Conservation (phyloP, 1,140 invertebrate genomes). For the Drosophila ohnishii region DNA sequence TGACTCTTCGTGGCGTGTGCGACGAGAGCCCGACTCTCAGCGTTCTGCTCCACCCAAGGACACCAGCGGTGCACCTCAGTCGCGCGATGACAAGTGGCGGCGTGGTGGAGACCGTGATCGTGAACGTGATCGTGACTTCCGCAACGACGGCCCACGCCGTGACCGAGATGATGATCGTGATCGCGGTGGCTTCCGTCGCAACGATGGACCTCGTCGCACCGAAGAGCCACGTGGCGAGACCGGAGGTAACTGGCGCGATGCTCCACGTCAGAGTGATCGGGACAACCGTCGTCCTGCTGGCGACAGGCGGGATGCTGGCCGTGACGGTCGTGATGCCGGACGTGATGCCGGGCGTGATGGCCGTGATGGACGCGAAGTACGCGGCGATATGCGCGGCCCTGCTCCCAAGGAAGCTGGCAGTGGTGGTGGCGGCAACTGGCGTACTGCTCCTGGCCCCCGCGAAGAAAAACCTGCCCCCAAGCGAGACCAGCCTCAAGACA, state of each 20-base stretch:
- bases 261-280: conserved; percentile 67
- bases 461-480: conserved; percentile 73
- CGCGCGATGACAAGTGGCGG: conserved; percentile 65
- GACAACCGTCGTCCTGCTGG: conserved; percentile 73
- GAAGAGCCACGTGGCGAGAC: conserved; percentile 83
- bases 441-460: conserved; percentile 68
- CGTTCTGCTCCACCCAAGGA: conserved; percentile 43
- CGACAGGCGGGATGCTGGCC: conserved; percentile 62
- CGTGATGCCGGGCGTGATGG: conserved; percentile 44
- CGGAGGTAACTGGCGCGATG: conserved; percentile 78
- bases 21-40: conserved; percentile 67
- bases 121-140: conserved; percentile 61
- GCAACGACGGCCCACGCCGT: conserved; percentile 75
- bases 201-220: conserved; percentile 73
- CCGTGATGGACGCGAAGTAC: conserved; percentile 23
- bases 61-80: conserved; percentile 52
- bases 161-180: conserved; percentile 74
- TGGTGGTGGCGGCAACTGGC: conserved; percentile 63
- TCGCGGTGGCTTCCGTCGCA: conserved; percentile 66
- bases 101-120: conserved; percentile 67
- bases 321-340: conserved; percentile 34
- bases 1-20: conserved; percentile 73
- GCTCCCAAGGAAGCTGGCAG: conserved; percentile 57
- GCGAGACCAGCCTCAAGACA: conserved; percentile 70
- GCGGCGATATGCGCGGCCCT: conserved; percentile 45